These are phyloP conservation scores for Agelas oroides DNA, from an alignment of 37 sponge, comb jelly and placozoan species.

Conservation along the genomic window DNA sequence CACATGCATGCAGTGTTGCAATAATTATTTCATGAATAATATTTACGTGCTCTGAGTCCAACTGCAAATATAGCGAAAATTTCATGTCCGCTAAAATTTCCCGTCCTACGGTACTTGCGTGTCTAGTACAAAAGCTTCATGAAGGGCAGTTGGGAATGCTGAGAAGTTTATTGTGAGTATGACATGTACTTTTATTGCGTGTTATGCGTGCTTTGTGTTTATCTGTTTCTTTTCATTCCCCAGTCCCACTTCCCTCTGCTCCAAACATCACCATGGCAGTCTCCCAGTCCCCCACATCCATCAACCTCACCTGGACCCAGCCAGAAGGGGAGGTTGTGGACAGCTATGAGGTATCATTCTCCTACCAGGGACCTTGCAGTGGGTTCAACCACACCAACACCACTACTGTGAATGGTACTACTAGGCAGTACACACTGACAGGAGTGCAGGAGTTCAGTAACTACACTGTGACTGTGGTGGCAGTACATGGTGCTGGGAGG, in stretches of 20 bases:
- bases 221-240: too few relatives aligned
- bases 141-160: too few relatives aligned
- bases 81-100: too few relatives aligned
- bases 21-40: too few relatives aligned
- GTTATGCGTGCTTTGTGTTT: too few relatives aligned
- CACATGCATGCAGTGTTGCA: too few relatives aligned
- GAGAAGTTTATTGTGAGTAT: too few relatives aligned
- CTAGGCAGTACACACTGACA: constrained; percentile 22
- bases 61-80: too few relatives aligned
- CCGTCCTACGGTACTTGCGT: too few relatives aligned
- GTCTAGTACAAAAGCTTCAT: too few relatives aligned
- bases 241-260: constrained; percentile 14
- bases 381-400: neutral
- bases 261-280: neutral
- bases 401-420: neutral
- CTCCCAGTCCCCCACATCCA: constrained; percentile 36
- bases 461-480: constrained; percentile 38
- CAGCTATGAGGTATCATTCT: constrained; percentile 31
- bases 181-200: too few relatives aligned
- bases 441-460: constrained; percentile 43
- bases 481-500: constrained; percentile 27
- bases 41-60: too few relatives aligned
- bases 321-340: constrained; percentile 34
- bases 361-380: constrained; percentile 15
- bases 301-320: constrained; percentile 31